Evolutionary conservation across 2,888 invertebrate genomes (phyloP).

Genomic region (Stenodera caucasica): DNA sequence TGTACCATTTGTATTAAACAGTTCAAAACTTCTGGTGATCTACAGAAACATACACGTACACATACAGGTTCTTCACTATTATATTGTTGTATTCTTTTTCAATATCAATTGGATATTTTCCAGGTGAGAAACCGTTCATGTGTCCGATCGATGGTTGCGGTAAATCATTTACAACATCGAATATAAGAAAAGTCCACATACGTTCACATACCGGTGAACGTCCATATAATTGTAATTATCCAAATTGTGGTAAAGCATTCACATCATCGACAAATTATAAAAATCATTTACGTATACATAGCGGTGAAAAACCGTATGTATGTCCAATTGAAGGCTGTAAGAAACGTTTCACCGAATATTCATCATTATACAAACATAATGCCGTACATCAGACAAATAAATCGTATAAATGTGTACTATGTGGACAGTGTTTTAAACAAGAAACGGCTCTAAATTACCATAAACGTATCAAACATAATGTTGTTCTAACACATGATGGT

Average conservation of each 20-base stretch:
- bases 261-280: conserved; percentile 70
- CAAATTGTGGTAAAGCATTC: conserved; percentile 65
- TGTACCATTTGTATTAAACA: conserved; percentile 48
- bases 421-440: conserved; percentile 63
- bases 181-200: conserved; percentile 68
- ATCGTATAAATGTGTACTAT: conserved; percentile 62
- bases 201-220: conserved; percentile 70
- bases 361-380: conserved; percentile 69
- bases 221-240: conserved; percentile 64
- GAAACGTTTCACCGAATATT: conserved; percentile 70
- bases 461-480: conserved; percentile 62
- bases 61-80: conserved; percentile 54
- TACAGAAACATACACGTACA: conserved; percentile 52
- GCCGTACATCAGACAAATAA: conserved; percentile 64
- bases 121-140: conserved; percentile 58
- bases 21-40: conserved; percentile 53
- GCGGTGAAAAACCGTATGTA: conserved; percentile 69
- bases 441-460: conserved; percentile 65
- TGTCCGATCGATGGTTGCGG: conserved; percentile 64
- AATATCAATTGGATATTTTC: conserved; percentile 16
- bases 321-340: conserved; percentile 65
- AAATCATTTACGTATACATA: conserved; percentile 69
- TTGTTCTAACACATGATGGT: conserved; percentile 54
- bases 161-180: conserved; percentile 68
- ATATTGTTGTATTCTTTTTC: too few relatives aligned